These are phyloP conservation scores for Mimumesa dahlbomi DNA, from an alignment of 2,888 invertebrate species.

Conservation along the genomic window DNA sequence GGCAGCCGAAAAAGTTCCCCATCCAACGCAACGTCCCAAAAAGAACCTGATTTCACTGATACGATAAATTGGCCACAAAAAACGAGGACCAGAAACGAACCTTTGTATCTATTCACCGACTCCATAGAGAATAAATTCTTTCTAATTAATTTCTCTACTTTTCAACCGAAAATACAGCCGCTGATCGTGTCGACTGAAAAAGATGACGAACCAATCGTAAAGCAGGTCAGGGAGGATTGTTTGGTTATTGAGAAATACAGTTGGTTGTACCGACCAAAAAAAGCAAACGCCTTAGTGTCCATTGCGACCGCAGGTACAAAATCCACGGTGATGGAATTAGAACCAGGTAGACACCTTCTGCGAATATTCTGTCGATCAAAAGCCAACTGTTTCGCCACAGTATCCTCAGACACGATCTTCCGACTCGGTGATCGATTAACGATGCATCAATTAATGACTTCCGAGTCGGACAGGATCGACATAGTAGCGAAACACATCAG, in stretches of 20 bases:
- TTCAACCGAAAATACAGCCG: not conserved
- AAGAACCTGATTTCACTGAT: constrained; percentile 26
- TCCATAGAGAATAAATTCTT: constrained; percentile 63
- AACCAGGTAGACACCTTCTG: constrained; percentile 64
- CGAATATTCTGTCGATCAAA: constrained; percentile 55
- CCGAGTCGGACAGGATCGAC: constrained; percentile 58
- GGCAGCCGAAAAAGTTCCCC: constrained; percentile 34
- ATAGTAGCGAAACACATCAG: constrained; percentile 38
- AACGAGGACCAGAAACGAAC: constrained; percentile 54
- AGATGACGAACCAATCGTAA: not conserved
- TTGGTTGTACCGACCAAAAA: constrained; percentile 46
- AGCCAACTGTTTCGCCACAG: constrained; percentile 36
- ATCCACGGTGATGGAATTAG: constrained; percentile 62
- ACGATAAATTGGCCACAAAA: constrained; percentile 36
- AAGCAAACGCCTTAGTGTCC: constrained; percentile 5
- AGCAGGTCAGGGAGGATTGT: constrained; percentile 12
- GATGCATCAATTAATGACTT: constrained; percentile 64
- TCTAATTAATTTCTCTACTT: constrained; percentile 54
- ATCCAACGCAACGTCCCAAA: not conserved
- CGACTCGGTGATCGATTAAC: constrained; percentile 57
- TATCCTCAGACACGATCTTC: constrained; percentile 66
- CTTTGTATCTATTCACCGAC: constrained; percentile 67
- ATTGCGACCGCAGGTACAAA: constrained; percentile 51
- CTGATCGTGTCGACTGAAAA: too few relatives aligned
- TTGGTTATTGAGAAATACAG: constrained; percentile 55